These are phyloP conservation scores for Oreochromis tanganicae DNA, from an alignment of 2,113 vertebrate species.

Conservation along the genomic window DNA sequence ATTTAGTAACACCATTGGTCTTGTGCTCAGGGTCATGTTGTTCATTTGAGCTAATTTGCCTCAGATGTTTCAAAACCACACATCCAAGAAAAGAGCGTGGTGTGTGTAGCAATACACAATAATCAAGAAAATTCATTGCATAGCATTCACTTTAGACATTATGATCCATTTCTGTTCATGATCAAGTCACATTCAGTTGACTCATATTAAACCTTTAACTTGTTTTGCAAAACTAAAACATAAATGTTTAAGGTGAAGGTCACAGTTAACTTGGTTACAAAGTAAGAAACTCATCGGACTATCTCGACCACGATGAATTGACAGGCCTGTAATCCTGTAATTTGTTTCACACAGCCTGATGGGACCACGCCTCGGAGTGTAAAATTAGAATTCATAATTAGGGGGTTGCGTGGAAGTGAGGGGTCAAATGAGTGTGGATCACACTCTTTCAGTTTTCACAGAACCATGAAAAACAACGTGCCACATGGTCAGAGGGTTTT, in stretches of 20 bases:
- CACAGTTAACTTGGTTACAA: background rate
- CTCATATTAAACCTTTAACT: background rate
- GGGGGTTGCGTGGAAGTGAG: conserved; percentile 8
- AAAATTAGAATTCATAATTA: conserved; percentile 65
- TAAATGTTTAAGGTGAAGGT: background rate
- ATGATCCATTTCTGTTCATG: background rate
- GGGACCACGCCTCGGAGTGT: conserved; percentile 42
- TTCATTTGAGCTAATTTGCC: conserved; percentile 15
- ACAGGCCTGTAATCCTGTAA: conserved; percentile 48
- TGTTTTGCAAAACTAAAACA: conserved; percentile 14
- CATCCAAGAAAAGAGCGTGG: background rate
- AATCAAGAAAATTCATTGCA: background rate
- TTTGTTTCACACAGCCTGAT: conserved; percentile 31
- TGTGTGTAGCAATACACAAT: background rate
- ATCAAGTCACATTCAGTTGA: background rate
- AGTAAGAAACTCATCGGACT: background rate
- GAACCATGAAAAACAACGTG: conserved; percentile 12
- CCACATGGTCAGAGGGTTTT: conserved; percentile 13
- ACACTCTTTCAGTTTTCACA: conserved; percentile 25
- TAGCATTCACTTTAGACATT: background rate
- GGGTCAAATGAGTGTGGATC: background rate
- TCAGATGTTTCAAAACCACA: conserved; percentile 14
- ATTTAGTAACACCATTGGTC: background rate
- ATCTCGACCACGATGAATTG: conserved; percentile 10
- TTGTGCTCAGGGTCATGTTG: background rate